Base-by-base conservation (phyloP, 2,113 vertebrate species). In the Anolis carolinensis region DNA sequence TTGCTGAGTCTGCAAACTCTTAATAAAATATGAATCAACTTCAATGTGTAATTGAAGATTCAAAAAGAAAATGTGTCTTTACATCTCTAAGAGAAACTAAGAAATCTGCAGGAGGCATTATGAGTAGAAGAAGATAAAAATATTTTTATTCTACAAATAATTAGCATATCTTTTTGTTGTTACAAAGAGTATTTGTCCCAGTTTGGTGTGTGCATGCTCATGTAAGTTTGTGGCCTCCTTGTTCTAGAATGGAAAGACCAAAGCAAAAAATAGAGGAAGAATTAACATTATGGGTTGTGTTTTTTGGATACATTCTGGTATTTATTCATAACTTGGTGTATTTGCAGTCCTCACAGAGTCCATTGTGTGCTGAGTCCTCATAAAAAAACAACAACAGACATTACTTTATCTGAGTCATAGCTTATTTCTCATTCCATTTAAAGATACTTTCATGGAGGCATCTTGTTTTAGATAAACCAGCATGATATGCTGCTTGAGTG, bases 1-100 rank as follows among this genome's bases (percentile, higher is more conserved):
- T 75, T 80, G 79, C 80, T 72, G 77, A 92, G 30, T 86, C 65
- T 44, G 75, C 82, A 91, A 68, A 21, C 81, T 34, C 90, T 76
- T 76, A 52, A 52, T 21, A 86, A 23, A 10, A 63, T 23, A 5
- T 32, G 50, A 89, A 71, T 85, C 3, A 77, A 83, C 81, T 83
- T 91, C 82, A 86, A 92, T 55, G 78, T 44, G 65, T 63, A 91
- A 93, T 30, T 87, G 82, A 90, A 89, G 79, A 91, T 89, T 88
- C 81, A 89, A 88, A 91, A 30, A 88, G 3, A 89, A 88, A 85
- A 7, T 2, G 21, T 59, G 34, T 79, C 65, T 82, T 88, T 73
- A 71, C 21, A 2, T 63, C 89, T 18, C 87, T 81, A 71, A 83
- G 52, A 87, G 16, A 73, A 93, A 82, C 36, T 52, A 81, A 32